Conservation (phyloP, 2,797 vertebrate species). For the Argya squamiceps region DNA sequence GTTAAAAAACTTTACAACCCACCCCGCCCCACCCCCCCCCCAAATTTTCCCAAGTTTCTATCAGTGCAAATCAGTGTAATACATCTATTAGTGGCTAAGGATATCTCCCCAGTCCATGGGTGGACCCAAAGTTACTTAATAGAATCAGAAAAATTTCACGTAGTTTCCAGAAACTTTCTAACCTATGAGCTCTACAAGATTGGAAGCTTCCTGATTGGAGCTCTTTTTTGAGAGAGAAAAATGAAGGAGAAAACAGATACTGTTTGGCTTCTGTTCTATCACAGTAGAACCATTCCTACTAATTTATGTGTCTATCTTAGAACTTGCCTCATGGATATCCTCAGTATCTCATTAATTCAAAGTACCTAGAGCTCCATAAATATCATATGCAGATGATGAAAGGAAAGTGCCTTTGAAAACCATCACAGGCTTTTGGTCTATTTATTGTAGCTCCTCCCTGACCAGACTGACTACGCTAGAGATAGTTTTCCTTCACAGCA, state of each 20-base stretch:
- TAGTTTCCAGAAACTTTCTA: background rate
- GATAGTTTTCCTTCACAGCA: background rate
- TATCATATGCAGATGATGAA: background rate
- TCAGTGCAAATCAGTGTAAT: background rate
- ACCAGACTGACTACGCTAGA: rapidly evolving
- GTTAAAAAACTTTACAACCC: background rate
- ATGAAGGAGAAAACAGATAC: background rate
- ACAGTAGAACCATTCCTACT: background rate
- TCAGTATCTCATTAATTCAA: background rate
- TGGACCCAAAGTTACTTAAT: background rate
- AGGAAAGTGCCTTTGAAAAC: background rate
- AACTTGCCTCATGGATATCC: background rate
- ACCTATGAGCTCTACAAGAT: rapidly evolving
- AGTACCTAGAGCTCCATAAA: background rate
- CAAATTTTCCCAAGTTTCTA: background rate
- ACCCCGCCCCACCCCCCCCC: too few species aligned
- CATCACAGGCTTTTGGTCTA: background rate
- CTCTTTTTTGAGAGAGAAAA: background rate
- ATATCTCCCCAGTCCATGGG: rapidly evolving
- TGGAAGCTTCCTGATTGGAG: rapidly evolving
- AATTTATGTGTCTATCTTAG: background rate
- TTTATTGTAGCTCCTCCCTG: background rate
- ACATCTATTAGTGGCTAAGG: background rate
- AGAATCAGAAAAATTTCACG: background rate
- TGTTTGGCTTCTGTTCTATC: background rate